phyloP scores from a whole-genome alignment of 2,888 invertebrate genomes.

The Erpobdella octoculata region DNA sequence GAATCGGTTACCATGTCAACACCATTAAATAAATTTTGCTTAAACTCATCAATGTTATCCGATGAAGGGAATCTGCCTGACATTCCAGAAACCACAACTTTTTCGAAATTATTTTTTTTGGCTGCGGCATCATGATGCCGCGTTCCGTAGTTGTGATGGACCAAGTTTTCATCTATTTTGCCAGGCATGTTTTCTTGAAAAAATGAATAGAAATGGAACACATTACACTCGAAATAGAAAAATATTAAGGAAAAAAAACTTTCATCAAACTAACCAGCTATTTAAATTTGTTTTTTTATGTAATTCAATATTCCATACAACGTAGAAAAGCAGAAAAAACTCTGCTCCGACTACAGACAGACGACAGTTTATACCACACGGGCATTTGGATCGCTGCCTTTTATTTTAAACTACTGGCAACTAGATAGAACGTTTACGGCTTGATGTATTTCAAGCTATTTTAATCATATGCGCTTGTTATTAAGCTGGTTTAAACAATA shows the following conservation, averaged over 20 bases:
- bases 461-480: neutral
- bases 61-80: slow-evolving; percentile 75
- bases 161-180: neutral
- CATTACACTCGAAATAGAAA: neutral
- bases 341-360: too few relatives aligned
- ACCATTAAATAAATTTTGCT: slow-evolving; percentile 77
- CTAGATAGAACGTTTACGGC: neutral
- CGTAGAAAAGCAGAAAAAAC: too few relatives aligned
- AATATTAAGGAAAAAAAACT: neutral
- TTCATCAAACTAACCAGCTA: neutral
- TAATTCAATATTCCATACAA: too few relatives aligned
- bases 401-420: neutral
- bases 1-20: slow-evolving; percentile 84
- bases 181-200: slow-evolving; percentile 1
- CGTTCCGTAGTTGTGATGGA: neutral
- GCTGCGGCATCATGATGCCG: neutral
- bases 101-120: slow-evolving; percentile 20
- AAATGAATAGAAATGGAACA: neutral
- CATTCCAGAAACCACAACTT: slow-evolving; percentile 54
- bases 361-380: too few relatives aligned
- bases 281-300: neutral
- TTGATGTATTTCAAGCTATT: neutral
- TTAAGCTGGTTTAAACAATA: too few relatives aligned
- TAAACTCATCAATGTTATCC: slow-evolving; percentile 82
- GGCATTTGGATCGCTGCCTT: neutral